Percentiles rank a stretch among this genome's conserved stretches.
Evolutionary conservation across 2,113 vertebrate species (phyloP).

Genomic region (Equus przewalskii): DNA sequence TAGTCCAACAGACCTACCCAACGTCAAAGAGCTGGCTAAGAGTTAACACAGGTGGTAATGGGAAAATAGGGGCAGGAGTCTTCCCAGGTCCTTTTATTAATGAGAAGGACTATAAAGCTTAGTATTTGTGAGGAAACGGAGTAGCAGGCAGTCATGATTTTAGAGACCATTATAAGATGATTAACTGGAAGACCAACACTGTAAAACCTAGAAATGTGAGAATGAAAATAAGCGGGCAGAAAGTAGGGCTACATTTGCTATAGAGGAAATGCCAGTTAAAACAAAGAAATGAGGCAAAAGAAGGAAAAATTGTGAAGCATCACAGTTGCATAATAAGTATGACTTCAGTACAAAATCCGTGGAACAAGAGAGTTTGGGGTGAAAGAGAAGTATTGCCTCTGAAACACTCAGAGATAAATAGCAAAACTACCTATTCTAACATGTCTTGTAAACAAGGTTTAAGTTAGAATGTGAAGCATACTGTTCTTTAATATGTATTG

Average conservation of each 20-base stretch:
- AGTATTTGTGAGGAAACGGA: neutral
- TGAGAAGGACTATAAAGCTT: neutral
- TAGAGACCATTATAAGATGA: neutral
- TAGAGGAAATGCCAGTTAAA: neutral
- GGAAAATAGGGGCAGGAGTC: neutral
- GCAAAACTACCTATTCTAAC: neutral
- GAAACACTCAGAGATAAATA: neutral
- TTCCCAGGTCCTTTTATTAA: neutral
- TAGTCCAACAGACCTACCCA: neutral
- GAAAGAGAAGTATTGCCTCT: neutral
- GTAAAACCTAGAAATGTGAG: neutral
- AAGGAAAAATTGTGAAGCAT: neutral
- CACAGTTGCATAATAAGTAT: neutral
- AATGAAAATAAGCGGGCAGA: neutral
- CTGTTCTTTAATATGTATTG: conserved; percentile 24
- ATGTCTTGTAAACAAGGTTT: neutral
- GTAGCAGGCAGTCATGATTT: neutral
- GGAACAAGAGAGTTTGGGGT: neutral
- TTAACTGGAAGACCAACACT: neutral
- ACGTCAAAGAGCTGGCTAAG: neutral
- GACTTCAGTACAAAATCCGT: conserved; percentile 33
- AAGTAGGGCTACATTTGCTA: neutral
- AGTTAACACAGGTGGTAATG: neutral
- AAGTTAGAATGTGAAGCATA: neutral
- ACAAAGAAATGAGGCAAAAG: conserved; percentile 43